These are phyloP conservation scores for Chamaea fasciata DNA, from an alignment of 2,113 vertebrate genomes.

Conservation along the genomic window DNA sequence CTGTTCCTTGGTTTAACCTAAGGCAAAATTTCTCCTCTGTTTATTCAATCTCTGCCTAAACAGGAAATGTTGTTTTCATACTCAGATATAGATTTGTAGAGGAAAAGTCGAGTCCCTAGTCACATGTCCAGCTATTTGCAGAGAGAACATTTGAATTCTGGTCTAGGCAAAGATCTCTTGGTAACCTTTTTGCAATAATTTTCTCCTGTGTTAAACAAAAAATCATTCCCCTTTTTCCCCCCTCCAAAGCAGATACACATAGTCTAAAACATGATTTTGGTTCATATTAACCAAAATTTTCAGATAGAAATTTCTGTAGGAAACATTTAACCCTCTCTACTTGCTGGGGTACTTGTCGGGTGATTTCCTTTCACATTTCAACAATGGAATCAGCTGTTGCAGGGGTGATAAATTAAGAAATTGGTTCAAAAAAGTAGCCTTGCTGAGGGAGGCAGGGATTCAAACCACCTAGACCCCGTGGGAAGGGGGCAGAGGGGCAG, in stretches of 20 bases:
- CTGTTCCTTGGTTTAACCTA: background rate
- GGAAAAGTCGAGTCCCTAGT: background rate
- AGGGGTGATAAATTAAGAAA: background rate
- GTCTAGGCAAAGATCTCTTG: background rate
- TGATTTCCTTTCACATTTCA: background rate
- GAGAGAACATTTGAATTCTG: background rate
- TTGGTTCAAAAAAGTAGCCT: background rate
- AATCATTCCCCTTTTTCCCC: fast-evolving
- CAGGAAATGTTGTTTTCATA: background rate
- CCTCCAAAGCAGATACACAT: background rate
- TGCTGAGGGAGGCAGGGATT: background rate
- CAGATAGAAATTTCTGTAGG: background rate
- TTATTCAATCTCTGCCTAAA: background rate
- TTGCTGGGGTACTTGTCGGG: background rate
- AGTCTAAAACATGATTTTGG: background rate
- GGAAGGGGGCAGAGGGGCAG: background rate
- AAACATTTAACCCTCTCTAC: background rate
- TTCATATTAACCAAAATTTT: background rate
- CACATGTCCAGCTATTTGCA: background rate
- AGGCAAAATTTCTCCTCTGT: background rate
- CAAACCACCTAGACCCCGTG: background rate
- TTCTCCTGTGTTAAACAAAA: background rate
- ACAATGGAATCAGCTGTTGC: background rate
- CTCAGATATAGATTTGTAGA: background rate
- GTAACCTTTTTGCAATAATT: background rate